Base-by-base conservation (phyloP, 2,888 invertebrate genomes). In the Pycnomerus fuliginosus region DNA sequence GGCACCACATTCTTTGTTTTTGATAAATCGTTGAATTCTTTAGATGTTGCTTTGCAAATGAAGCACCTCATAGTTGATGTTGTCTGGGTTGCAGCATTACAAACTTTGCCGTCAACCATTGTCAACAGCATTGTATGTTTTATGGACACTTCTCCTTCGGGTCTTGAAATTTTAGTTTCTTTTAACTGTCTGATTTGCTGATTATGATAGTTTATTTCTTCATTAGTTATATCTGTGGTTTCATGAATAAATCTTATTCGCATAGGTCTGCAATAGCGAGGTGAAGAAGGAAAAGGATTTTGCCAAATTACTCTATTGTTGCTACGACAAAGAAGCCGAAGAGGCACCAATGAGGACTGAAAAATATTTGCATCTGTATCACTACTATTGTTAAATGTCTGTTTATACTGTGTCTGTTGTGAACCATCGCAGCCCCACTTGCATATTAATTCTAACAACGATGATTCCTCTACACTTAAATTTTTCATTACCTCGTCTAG, bases 91-190 rank as follows among this genome's bases (percentile, higher is more conserved):
- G 50, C 48, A 15, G 56, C 56, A 52, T 60, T 61, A 35, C 58
- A 62, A 3, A 61, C 50, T 49, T 60, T 61, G 8, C 36, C 58
- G 45, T 61, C 60, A 10, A 61, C 44, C 60, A 61, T 61, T 1
- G 57, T 58, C 16, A 57, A 31, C 10, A 37, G 7, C 36, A 48
- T 20, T 20, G 14, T 30, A 16, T 40, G 41, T 16, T 49, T 16
- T 2, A 46, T 24, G 31, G 15, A 10, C 17, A 34, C 14, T 10
- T 10, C 14, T 24, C 27, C 29, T 7, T 20, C 28, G 4, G 20
- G 4, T 8, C 4, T 5, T 20, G 20, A 5, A 4, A 20, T 8
- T 20, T 20, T 8, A 20, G 20, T 20, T 5, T 20, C 20, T 20
- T 20, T 20, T 8, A 20, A 20, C 20, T 5, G 8, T 20, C 20